Evolutionary conservation across 2,797 vertebrate genomes (phyloP).

Genomic region (Galago senegalensis): DNA sequence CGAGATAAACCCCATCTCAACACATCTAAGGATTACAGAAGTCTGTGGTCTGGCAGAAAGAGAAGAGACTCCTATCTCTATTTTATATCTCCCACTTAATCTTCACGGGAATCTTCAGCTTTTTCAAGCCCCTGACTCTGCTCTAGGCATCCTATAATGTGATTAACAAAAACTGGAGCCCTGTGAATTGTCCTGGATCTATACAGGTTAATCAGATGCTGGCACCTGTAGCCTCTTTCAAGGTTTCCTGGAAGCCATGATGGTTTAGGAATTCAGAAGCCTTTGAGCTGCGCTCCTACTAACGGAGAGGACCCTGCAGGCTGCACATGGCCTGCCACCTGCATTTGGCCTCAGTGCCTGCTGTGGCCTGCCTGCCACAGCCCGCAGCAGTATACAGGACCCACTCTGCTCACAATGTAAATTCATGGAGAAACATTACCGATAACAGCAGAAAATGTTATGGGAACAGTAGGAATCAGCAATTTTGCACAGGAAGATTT

Average conservation of each 20-base stretch:
- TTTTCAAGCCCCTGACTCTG: background rate
- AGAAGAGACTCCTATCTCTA: background rate
- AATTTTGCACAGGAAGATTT: background rate
- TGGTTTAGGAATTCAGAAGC: background rate
- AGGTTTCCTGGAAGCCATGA: background rate
- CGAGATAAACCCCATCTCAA: background rate
- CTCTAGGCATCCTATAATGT: background rate
- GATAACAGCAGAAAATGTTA: background rate
- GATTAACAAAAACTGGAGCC: background rate
- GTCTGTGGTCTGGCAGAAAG: background rate
- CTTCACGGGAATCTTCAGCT: background rate
- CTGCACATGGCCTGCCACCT: background rate
- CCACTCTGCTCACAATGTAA: background rate
- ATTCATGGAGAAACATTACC: background rate
- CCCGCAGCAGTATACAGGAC: background rate
- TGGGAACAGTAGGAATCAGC: background rate
- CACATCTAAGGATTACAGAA: background rate
- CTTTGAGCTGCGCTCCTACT: background rate
- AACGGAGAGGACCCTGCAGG: background rate
- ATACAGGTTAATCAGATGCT: background rate
- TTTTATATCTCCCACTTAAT: constrained; percentile 6
- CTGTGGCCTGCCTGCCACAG: background rate
- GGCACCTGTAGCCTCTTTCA: background rate
- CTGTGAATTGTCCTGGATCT: background rate
- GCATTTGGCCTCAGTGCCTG: background rate